Conservation (phyloP, 1,140 invertebrate species). For the Stegodyphus mimosarum region DNA sequence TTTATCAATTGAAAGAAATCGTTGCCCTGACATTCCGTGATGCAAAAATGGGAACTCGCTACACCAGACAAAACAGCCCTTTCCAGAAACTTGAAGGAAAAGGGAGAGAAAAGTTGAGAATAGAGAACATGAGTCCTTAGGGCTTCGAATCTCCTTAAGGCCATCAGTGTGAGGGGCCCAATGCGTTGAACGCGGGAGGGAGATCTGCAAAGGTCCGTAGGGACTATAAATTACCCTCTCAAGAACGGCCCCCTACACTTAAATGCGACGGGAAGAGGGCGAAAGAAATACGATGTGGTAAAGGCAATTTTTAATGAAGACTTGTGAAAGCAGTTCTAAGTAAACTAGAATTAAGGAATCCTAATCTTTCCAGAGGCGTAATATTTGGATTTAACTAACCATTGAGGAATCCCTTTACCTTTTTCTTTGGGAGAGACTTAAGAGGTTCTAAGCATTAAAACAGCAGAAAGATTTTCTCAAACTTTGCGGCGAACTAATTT, state of each 20-base stretch:
- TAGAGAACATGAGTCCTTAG: slow-evolving; percentile 41
- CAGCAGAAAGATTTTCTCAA: no score
- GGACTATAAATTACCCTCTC: slow-evolving; percentile 56
- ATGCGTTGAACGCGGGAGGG: neutral
- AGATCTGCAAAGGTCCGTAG: slow-evolving; percentile 1
- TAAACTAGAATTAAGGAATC: slow-evolving; percentile 40
- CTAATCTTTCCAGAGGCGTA: slow-evolving; percentile 4
- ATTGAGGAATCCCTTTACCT: neutral
- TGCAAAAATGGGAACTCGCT: neutral
- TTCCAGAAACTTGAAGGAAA: slow-evolving; percentile 8
- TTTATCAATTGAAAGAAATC: neutral
- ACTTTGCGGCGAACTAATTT: no score
- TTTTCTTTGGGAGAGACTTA: no score
- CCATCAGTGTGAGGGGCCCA: slow-evolving; percentile 28
- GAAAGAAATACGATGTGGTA: slow-evolving; percentile 54
- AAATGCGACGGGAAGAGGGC: slow-evolving; percentile 34
- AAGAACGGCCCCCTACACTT: slow-evolving; percentile 41
- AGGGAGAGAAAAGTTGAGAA: slow-evolving; percentile 18
- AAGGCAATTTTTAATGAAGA: slow-evolving; percentile 58
- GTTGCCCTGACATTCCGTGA: neutral
- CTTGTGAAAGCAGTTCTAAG: neutral
- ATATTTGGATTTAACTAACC: neutral
- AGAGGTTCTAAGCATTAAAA: no score
- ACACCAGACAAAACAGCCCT: slow-evolving; percentile 39
- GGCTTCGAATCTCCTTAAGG: slow-evolving; percentile 34